Conservation (phyloP, 1,140 invertebrate genomes). For the Zaprionus camerounensis region DNA sequence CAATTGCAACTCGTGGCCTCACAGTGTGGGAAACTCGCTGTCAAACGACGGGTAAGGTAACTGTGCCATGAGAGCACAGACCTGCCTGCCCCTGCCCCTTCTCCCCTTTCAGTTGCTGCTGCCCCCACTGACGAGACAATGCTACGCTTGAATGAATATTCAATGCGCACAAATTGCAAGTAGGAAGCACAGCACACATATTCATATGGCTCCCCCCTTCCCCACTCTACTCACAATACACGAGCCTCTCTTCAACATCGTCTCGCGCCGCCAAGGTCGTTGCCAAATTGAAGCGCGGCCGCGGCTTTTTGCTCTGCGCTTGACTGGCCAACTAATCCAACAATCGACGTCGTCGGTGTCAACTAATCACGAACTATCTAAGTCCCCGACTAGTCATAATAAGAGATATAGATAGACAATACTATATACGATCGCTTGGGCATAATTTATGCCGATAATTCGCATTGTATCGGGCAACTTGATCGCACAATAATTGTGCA, state of each 20-base stretch:
- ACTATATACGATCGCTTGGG: constrained; percentile 19
- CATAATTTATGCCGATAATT: constrained; percentile 44
- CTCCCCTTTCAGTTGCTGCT: not conserved
- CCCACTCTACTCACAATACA: no score
- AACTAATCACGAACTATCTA: constrained; percentile 17
- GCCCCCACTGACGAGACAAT: constrained; percentile 28
- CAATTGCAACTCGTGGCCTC: constrained; percentile 39
- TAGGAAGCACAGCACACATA: constrained; percentile 66
- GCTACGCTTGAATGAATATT: constrained; percentile 70
- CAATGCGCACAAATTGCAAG: constrained; percentile 55
- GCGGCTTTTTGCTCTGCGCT: constrained; percentile 31
- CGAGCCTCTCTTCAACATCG: not conserved
- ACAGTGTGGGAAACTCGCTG: constrained; percentile 42
- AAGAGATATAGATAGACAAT: constrained; percentile 26
- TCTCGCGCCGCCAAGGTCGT: constrained; percentile 45
- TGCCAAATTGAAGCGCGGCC: constrained; percentile 61
- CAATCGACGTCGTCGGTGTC: constrained; percentile 26
- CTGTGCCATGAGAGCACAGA: constrained; percentile 50
- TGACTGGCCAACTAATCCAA: constrained; percentile 57
- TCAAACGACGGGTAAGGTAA: constrained; percentile 30
- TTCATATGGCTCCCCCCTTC: not conserved
- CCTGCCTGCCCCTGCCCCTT: not conserved
- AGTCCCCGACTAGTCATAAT: constrained; percentile 23
- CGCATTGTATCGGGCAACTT: constrained; percentile 36
- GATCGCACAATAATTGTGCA: constrained; percentile 34